A percentile compares a stretch with the other conserved stretches of the same genome.
Conservation (phyloP, 2,797 vertebrate species). For the Enteromius treurensis region DNA sequence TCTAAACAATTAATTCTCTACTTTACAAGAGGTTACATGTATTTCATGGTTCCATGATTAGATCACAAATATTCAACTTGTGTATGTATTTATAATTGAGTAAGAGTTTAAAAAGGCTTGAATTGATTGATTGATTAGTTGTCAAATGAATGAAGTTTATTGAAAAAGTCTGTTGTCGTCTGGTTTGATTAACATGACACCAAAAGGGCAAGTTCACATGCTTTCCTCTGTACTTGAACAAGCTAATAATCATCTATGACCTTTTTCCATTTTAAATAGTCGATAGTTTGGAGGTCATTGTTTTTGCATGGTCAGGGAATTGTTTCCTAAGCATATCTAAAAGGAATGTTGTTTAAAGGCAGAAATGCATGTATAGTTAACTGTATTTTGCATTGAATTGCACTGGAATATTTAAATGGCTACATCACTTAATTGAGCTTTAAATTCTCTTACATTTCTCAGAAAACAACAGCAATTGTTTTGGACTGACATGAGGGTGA, state of each 20-base stretch:
- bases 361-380: not conserved
- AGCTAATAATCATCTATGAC: conserved; percentile 48
- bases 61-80: conserved; percentile 35
- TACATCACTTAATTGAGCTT: not conserved
- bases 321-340: not conserved
- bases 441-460: not conserved
- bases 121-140: conserved; percentile 54
- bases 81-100: conserved; percentile 54
- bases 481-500: conserved; percentile 4
- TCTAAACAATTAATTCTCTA: conserved; percentile 47
- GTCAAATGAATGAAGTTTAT: conserved; percentile 59
- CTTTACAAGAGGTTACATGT: conserved; percentile 45
- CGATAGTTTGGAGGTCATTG: not conserved
- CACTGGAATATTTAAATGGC: not conserved
- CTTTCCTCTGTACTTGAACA: conserved; percentile 52
- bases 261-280: conserved; percentile 10
- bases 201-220: conserved; percentile 33
- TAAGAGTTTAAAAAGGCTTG: conserved; percentile 49
- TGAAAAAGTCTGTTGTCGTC: conserved; percentile 37
- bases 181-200: conserved; percentile 57
- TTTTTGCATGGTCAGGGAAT: conserved; percentile 33
- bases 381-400: not conserved
- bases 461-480: not conserved
- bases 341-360: not conserved
- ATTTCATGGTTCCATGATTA: conserved; percentile 37